Percentiles rank a stretch among this genome's conserved stretches.
phyloP scores from a whole-genome alignment of 2,797 vertebrate genomes.

The Echeneis naucrates region DNA sequence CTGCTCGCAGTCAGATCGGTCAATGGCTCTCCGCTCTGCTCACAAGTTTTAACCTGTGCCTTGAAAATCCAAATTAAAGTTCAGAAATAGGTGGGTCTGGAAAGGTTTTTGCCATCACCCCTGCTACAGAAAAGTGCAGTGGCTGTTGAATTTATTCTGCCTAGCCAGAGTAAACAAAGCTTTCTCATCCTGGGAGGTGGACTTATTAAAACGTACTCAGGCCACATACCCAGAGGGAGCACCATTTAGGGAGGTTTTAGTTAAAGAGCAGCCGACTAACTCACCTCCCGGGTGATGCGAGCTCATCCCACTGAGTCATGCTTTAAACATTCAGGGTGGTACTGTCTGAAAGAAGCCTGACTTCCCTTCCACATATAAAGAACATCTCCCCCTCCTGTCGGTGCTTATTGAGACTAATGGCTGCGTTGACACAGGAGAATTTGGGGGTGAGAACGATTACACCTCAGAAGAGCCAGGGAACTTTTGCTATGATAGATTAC shows the following conservation, averaged over 20 bases:
- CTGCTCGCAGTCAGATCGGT: conserved; percentile 24
- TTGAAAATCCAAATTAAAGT: conserved; percentile 34
- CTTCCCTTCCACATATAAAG: conserved; percentile 54
- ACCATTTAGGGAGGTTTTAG: conserved; percentile 24
- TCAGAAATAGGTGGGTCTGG: conserved; percentile 25
- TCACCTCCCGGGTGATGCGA: background rate
- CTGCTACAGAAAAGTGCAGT: background rate
- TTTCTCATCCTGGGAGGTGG: conserved; percentile 5
- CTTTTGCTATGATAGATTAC: conserved; percentile 67
- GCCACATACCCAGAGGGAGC: conserved; percentile 9
- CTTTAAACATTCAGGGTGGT: conserved; percentile 46
- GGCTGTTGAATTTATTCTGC: conserved; percentile 34
- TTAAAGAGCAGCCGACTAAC: conserved; percentile 16
- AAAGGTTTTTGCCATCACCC: conserved; percentile 7
- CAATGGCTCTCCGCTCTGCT: conserved; percentile 22
- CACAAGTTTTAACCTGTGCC: conserved; percentile 35
- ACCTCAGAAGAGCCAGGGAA: conserved; percentile 61
- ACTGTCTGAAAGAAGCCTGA: conserved; percentile 21
- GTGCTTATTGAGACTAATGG: conserved; percentile 79
- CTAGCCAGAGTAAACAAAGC: conserved; percentile 21
- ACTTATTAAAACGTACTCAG: conserved; percentile 39
- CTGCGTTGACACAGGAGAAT: conserved; percentile 62
- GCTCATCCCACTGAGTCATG: conserved; percentile 52
- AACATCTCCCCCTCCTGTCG: conserved; percentile 54
- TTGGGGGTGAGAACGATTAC: conserved; percentile 68